These are phyloP conservation scores for Lordiphosa collinella DNA, from an alignment of 1,140 invertebrate genomes.

Conservation along the genomic window DNA sequence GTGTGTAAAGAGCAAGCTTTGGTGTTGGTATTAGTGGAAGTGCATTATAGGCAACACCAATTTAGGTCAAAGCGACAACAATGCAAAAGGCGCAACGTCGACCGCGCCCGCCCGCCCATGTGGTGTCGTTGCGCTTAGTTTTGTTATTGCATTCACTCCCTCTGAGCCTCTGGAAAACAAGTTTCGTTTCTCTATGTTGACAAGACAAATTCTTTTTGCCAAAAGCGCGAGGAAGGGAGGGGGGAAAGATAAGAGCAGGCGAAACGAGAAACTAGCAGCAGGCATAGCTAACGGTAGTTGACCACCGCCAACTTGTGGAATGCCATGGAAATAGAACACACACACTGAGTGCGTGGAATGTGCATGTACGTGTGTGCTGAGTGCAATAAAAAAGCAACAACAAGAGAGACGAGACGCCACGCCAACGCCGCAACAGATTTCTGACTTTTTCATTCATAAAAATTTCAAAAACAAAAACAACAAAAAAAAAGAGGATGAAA, in stretches of 20 bases:
- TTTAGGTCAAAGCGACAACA: constrained; percentile 43
- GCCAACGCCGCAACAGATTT: constrained; percentile 34
- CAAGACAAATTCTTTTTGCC: constrained; percentile 28
- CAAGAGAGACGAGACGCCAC: neutral
- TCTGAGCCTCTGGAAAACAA: constrained; percentile 18
- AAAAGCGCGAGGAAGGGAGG: neutral
- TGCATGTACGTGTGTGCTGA: constrained; percentile 4
- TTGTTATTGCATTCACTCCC: neutral
- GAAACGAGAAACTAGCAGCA: constrained; percentile 11
- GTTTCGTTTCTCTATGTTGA: constrained; percentile 36
- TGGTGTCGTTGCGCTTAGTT: constrained; percentile 2
- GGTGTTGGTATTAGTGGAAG: too few species aligned
- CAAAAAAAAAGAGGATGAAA: constrained; percentile 12
- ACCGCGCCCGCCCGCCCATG: constrained; percentile 1
- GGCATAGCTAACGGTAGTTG: constrained; percentile 14
- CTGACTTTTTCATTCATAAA: constrained; percentile 71
- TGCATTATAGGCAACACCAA: constrained; percentile 8
- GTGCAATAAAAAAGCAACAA: constrained; percentile 26
- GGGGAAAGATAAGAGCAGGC: constrained; percentile 21
- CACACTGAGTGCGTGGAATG: constrained; percentile 14
- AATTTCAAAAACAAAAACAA: constrained; percentile 44
- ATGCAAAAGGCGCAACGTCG: constrained; percentile 2
- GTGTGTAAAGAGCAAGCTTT: too few species aligned
- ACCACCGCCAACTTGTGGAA: constrained; percentile 62
- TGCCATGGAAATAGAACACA: constrained; percentile 54